These are phyloP conservation scores for Lepidocyrtinus sp. DNA, from an alignment of 2,888 invertebrate genomes.

Conservation along the genomic window DNA sequence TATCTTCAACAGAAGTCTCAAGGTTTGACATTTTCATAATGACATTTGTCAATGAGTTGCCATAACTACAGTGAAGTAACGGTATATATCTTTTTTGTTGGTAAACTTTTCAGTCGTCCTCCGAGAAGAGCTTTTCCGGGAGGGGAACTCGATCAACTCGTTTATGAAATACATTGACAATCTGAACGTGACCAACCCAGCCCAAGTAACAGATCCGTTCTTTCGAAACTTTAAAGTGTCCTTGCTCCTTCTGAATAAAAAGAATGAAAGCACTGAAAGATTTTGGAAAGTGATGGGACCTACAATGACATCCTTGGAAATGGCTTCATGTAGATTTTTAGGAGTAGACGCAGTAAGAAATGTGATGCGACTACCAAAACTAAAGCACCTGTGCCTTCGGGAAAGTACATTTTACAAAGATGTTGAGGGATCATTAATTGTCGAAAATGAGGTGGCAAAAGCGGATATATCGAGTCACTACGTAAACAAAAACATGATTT, in stretches of 20 bases:
- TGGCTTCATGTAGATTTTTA: slow-evolving; percentile 53
- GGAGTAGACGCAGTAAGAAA: slow-evolving; percentile 54
- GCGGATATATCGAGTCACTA: too few relatives aligned
- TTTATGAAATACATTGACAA: slow-evolving; percentile 33
- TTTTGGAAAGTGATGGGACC: slow-evolving; percentile 59
- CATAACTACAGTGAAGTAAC: too few relatives aligned
- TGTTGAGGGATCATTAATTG: slow-evolving; percentile 25
- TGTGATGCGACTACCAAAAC: slow-evolving; percentile 55
- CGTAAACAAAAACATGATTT: slow-evolving; percentile 51
- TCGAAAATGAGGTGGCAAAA: slow-evolving; percentile 39
- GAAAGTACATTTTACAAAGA: slow-evolving; percentile 62
- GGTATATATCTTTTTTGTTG: too few relatives aligned
- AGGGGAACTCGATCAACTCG: slow-evolving; percentile 43
- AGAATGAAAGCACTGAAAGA: slow-evolving; percentile 29
- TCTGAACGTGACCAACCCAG: background rate
- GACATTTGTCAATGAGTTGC: too few relatives aligned
- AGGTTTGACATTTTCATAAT: too few relatives aligned
- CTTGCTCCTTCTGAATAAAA: slow-evolving; percentile 45
- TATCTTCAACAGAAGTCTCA: slow-evolving; percentile 53
- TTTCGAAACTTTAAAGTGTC: slow-evolving; percentile 58
- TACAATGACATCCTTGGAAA: slow-evolving; percentile 54
- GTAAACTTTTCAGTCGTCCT: too few relatives aligned
- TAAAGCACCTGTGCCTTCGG: slow-evolving; percentile 46
- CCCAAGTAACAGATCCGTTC: slow-evolving; percentile 20
- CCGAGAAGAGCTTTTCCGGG: slow-evolving; percentile 38